Evolutionary conservation across 2,888 invertebrate species (phyloP).

Genomic region (Tinea trinotella): DNA sequence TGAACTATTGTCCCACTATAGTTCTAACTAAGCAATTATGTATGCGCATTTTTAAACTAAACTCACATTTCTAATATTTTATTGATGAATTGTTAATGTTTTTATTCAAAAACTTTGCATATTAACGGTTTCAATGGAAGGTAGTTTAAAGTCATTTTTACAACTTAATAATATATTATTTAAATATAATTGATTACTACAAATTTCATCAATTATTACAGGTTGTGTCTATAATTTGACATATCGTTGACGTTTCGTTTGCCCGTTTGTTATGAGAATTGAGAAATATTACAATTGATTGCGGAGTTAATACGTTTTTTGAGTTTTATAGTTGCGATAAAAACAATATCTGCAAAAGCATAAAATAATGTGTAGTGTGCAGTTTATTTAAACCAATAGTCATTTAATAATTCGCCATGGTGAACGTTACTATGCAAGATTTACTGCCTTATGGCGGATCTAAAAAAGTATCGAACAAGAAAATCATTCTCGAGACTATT

Average conservation of each 20-base stretch:
- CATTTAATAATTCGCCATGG: conserved; percentile 30
- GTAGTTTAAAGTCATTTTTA: too few relatives aligned
- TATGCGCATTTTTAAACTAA: too few relatives aligned
- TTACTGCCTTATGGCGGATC: conserved; percentile 34
- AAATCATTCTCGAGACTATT: conserved; percentile 47
- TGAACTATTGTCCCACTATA: too few relatives aligned
- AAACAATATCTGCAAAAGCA: background rate
- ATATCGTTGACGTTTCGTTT: background rate
- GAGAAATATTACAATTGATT: background rate
- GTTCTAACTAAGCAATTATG: too few relatives aligned
- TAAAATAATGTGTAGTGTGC: background rate
- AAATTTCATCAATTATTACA: background rate
- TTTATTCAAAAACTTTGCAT: too few relatives aligned
- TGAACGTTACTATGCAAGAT: conserved; percentile 45
- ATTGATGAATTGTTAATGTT: too few relatives aligned
- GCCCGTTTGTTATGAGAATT: too few relatives aligned
- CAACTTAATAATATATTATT: too few relatives aligned
- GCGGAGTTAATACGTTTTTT: background rate
- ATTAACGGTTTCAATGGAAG: too few relatives aligned
- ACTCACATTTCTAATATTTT: too few relatives aligned
- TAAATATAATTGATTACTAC: background rate
- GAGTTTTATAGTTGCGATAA: background rate
- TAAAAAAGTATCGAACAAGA: conserved; percentile 40
- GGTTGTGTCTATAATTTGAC: too few relatives aligned
- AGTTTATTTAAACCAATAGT: background rate